Percentiles rank a stretch among this genome's conserved stretches.
Evolutionary conservation across 1,140 invertebrate genomes (phyloP).

Genomic region (Chionoecetes opilio): DNA sequence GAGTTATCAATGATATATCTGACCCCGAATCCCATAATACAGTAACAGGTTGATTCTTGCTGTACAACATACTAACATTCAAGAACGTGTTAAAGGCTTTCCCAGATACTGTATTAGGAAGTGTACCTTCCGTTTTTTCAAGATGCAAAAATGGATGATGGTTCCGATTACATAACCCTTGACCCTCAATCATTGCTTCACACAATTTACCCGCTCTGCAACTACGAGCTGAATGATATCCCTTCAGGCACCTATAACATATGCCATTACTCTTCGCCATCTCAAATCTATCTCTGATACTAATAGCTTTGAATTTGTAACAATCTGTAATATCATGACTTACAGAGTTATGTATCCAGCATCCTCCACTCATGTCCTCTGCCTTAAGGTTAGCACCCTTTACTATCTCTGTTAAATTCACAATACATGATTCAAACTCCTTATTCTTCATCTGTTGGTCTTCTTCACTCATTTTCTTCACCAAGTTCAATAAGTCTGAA

Average conservation of each 20-base stretch:
- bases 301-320: neutral
- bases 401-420: too few species aligned
- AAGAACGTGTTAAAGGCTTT: too few species aligned
- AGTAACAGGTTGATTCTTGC: too few species aligned
- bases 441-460: too few species aligned
- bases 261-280: neutral
- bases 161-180: neutral
- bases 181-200: neutral
- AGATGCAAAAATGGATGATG: neutral
- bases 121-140: too few species aligned
- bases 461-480: too few species aligned
- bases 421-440: too few species aligned
- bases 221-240: neutral
- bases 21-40: constrained; percentile 33
- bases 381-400: too few species aligned
- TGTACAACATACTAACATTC: neutral
- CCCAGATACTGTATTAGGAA: too few species aligned
- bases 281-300: too few species aligned
- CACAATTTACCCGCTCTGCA: neutral
- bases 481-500: too few species aligned
- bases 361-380: neutral
- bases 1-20: neutral
- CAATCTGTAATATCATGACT: neutral
- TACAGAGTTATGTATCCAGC: neutral
- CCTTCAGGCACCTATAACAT: constrained; percentile 19